These are phyloP conservation scores for Microchirus variegatus DNA, from an alignment of 2,797 vertebrate species.

Conservation along the genomic window DNA sequence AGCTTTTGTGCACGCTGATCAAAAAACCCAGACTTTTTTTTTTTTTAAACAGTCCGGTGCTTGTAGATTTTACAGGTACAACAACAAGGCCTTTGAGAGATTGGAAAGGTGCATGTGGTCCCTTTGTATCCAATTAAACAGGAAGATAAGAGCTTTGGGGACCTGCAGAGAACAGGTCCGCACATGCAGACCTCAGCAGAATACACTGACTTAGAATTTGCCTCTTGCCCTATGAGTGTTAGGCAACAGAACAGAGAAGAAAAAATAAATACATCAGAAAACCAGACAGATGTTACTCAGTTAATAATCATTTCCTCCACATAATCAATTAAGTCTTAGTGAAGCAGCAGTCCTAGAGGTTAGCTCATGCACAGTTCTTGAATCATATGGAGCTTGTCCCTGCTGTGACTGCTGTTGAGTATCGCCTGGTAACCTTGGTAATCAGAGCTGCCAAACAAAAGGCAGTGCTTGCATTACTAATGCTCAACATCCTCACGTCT, in stretches of 20 bases:
- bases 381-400: constrained; percentile 61
- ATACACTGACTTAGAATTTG: constrained; percentile 27
- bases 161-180: constrained; percentile 50
- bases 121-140: constrained; percentile 66
- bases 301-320: constrained; percentile 26
- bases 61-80: constrained; percentile 24
- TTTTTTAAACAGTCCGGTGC: constrained; percentile 23
- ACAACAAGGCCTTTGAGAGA: constrained; percentile 50
- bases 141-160: constrained; percentile 40
- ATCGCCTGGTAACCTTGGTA: constrained; percentile 78
- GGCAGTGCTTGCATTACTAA: constrained; percentile 62
- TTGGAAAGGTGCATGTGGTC: constrained; percentile 29
- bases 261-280: neutral
- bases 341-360: constrained; percentile 45
- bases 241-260: constrained; percentile 1
- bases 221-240: constrained; percentile 22
- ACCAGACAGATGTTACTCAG: constrained; percentile 20
- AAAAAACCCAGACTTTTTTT: constrained; percentile 12
- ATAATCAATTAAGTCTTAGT: constrained; percentile 1
- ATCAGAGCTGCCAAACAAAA: constrained; percentile 76
- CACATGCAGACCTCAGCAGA: constrained; percentile 45
- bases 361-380: constrained; percentile 39
- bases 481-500: constrained; percentile 55
- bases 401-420: constrained; percentile 64
- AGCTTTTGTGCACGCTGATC: neutral